Evolutionary conservation across 2,797 vertebrate genomes (phyloP).

Genomic region (Silurus aristotelis): DNA sequence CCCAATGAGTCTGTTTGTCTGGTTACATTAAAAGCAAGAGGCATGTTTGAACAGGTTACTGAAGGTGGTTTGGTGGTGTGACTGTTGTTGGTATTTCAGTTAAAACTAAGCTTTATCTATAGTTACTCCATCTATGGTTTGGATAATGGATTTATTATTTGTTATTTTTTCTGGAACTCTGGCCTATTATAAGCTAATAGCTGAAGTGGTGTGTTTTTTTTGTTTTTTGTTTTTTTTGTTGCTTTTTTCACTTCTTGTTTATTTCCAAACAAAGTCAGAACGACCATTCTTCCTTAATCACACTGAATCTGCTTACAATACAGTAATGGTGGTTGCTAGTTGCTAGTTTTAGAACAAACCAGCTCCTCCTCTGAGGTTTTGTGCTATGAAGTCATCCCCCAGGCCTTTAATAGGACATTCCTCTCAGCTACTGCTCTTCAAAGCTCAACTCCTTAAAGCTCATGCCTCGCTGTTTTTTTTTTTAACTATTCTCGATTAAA

Average conservation of each 20-base stretch:
- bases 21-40: neutral
- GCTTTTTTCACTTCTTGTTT: neutral
- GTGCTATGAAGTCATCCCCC: neutral
- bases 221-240: neutral
- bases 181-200: neutral
- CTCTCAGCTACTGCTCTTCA: neutral
- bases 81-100: neutral
- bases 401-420: neutral
- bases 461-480: too few relatives aligned
- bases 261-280: neutral
- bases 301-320: neutral
- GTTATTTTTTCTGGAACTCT: neutral
- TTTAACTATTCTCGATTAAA: neutral
- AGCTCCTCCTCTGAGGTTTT: constrained; percentile 2
- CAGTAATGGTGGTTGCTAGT: neutral
- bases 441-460: neutral
- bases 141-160: neutral
- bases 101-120: neutral
- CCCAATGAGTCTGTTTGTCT: neutral
- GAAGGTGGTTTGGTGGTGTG: constrained; percentile 8
- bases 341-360: neutral
- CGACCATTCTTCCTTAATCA: neutral
- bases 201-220: neutral
- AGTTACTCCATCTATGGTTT: neutral
- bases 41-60: constrained; percentile 2